These are phyloP conservation scores for Drosophila greeni DNA, from an alignment of 2,888 invertebrate genomes.

Conservation along the genomic window DNA sequence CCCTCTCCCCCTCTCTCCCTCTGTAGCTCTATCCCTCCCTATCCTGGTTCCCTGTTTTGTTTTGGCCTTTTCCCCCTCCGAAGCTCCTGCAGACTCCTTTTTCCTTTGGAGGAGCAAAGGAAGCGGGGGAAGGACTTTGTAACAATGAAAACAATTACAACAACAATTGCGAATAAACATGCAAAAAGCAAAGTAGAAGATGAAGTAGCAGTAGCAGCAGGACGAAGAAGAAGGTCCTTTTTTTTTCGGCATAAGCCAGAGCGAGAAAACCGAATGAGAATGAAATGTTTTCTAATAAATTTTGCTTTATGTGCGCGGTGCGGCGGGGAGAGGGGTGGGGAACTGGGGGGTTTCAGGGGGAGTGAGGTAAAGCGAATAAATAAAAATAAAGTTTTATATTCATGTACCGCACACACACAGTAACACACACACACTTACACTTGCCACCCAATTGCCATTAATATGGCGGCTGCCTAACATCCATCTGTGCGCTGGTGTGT, in stretches of 20 bases:
- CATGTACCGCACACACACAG: slow-evolving; percentile 64
- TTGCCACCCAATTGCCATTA: slow-evolving; percentile 77
- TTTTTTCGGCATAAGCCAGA: slow-evolving; percentile 19
- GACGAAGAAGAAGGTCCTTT: slow-evolving; percentile 20
- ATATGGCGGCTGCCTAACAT: slow-evolving; percentile 76
- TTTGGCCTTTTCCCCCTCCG: slow-evolving; percentile 25
- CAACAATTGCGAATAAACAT: slow-evolving; percentile 77
- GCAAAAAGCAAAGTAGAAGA: slow-evolving; percentile 76
- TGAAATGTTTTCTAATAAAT: slow-evolving; percentile 79
- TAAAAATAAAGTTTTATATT: slow-evolving; percentile 74
- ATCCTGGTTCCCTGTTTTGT: slow-evolving; percentile 32
- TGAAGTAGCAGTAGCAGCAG: slow-evolving; percentile 58
- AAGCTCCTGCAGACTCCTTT: slow-evolving; percentile 2
- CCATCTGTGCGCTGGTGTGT: slow-evolving; percentile 41
- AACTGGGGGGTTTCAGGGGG: no score
- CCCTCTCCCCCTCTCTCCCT: not conserved
- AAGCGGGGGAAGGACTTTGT: slow-evolving; percentile 43
- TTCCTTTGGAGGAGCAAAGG: slow-evolving; percentile 3
- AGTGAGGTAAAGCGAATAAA: slow-evolving; percentile 69
- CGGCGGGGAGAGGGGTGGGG: slow-evolving; percentile 28
- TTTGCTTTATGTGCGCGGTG: slow-evolving; percentile 78
- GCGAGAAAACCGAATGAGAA: slow-evolving; percentile 58
- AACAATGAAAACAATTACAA: slow-evolving; percentile 77
- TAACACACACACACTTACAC: slow-evolving; percentile 37
- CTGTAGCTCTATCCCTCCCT: slow-evolving; percentile 10